These are phyloP conservation scores for Perccottus glenii DNA, from an alignment of 2,113 vertebrate species.

Conservation along the genomic window DNA sequence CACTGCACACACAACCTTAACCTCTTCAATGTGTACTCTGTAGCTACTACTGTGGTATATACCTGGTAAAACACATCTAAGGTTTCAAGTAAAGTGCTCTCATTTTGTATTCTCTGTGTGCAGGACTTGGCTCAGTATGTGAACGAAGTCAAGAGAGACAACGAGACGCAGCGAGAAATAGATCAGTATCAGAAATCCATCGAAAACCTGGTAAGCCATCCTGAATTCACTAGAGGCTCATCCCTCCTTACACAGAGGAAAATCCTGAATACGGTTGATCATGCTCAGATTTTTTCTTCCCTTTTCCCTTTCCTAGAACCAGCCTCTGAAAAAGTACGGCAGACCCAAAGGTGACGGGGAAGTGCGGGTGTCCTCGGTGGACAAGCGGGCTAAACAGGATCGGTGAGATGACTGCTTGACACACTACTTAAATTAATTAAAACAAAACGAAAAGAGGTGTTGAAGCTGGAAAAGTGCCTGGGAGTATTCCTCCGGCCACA, in stretches of 20 bases:
- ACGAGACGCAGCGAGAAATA: slow-evolving; percentile 94
- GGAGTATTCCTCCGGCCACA: neutral
- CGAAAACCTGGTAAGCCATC: slow-evolving; percentile 88
- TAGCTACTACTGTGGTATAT: too few relatives aligned
- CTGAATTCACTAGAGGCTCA: neutral
- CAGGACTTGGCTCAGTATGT: slow-evolving; percentile 98
- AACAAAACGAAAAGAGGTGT: slow-evolving; percentile 3
- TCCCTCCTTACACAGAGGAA: neutral
- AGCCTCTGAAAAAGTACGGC: slow-evolving; percentile 88
- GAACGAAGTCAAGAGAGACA: slow-evolving; percentile 98
- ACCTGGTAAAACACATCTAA: neutral
- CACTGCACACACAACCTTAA: too few relatives aligned
- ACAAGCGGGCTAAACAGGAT: slow-evolving; percentile 96
- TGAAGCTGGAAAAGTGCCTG: slow-evolving; percentile 3
- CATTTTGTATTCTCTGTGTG: slow-evolving; percentile 40
- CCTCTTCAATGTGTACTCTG: too few relatives aligned
- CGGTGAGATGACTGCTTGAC: slow-evolving; percentile 81
- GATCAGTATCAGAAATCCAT: slow-evolving; percentile 96
- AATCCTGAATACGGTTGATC: neutral
- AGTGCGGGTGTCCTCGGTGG: slow-evolving; percentile 89
- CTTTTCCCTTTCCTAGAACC: slow-evolving; percentile 82
- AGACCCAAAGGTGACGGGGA: slow-evolving; percentile 96
- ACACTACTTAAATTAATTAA: neutral
- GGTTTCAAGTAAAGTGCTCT: neutral
- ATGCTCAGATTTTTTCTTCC: neutral